A percentile compares a stretch with the other conserved stretches of the same genome.
Evolutionary conservation across 1,140 invertebrate species (phyloP).

Genomic region (Brachionus asplanchnoidis): DNA sequence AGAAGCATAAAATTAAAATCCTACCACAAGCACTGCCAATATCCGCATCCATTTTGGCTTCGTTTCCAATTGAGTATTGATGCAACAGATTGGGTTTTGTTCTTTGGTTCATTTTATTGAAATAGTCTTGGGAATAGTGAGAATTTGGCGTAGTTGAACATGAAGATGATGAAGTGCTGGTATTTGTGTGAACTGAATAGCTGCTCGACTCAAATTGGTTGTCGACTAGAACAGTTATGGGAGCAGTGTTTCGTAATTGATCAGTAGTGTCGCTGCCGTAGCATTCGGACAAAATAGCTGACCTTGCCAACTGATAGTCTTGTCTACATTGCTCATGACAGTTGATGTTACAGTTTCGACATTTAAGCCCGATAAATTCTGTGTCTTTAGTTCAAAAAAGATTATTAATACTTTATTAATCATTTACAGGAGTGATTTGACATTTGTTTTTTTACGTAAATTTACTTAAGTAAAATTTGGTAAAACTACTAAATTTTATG

Average conservation of each 20-base stretch:
- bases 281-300: background rate
- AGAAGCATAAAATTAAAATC: background rate
- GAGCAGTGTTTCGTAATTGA: background rate
- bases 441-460: too few relatives aligned
- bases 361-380: background rate
- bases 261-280: background rate
- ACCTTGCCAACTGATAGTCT: background rate
- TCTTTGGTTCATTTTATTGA: background rate
- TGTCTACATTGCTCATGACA: slow-evolving; percentile 34
- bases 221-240: background rate
- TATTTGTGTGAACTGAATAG: slow-evolving; percentile 22
- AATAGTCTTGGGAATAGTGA: background rate
- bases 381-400: background rate
- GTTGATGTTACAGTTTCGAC: background rate
- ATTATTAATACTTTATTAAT: too few relatives aligned
- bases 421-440: too few relatives aligned
- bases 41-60: background rate
- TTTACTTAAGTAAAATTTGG: too few relatives aligned
- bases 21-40: slow-evolving; percentile 38
- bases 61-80: background rate
- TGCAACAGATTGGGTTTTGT: background rate
- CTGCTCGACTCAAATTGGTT: background rate
- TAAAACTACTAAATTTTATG: too few relatives aligned
- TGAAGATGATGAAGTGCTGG: slow-evolving; percentile 6
- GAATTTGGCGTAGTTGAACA: slow-evolving; percentile 41